These are phyloP conservation scores for Penaeus chinensis DNA, from an alignment of 1,140 invertebrate genomes.

Conservation along the genomic window DNA sequence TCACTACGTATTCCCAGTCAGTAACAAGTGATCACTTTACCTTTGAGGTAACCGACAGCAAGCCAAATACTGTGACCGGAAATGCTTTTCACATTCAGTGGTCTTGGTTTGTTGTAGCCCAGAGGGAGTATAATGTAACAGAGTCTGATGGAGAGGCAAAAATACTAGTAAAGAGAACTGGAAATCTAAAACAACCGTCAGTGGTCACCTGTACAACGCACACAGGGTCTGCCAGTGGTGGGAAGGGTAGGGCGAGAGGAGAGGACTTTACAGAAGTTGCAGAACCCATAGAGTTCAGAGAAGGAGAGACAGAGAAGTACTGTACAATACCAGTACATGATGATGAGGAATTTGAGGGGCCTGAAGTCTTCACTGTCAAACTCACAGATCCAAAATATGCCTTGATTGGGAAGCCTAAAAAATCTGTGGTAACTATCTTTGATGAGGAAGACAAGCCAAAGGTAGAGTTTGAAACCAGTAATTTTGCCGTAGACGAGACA, in stretches of 20 bases:
- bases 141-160: constrained; percentile 68
- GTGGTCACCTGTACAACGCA: constrained; percentile 65
- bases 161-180: constrained; percentile 67
- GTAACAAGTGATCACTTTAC: constrained; percentile 52
- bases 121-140: constrained; percentile 65
- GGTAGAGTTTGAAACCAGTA: constrained; percentile 50
- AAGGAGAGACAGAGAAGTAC: constrained; percentile 55
- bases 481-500: constrained; percentile 43
- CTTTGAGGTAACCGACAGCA: constrained; percentile 47
- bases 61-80: constrained; percentile 38
- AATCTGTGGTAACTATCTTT: constrained; percentile 45
- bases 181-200: constrained; percentile 68
- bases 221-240: constrained; percentile 34
- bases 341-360: constrained; percentile 50
- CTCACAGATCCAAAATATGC: constrained; percentile 51
- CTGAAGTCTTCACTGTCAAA: constrained; percentile 51
- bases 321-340: constrained; percentile 48
- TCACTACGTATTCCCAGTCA: constrained; percentile 29
- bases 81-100: constrained; percentile 56
- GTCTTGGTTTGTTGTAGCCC: constrained; percentile 46
- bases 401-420: constrained; percentile 49
- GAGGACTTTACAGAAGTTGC: constrained; percentile 33
- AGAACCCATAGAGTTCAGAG: constrained; percentile 42
- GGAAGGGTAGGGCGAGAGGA: neutral
- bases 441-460: constrained; percentile 52